These are phyloP conservation scores for Diarsia rubi DNA, from an alignment of 2,888 invertebrate genomes.

Conservation along the genomic window DNA sequence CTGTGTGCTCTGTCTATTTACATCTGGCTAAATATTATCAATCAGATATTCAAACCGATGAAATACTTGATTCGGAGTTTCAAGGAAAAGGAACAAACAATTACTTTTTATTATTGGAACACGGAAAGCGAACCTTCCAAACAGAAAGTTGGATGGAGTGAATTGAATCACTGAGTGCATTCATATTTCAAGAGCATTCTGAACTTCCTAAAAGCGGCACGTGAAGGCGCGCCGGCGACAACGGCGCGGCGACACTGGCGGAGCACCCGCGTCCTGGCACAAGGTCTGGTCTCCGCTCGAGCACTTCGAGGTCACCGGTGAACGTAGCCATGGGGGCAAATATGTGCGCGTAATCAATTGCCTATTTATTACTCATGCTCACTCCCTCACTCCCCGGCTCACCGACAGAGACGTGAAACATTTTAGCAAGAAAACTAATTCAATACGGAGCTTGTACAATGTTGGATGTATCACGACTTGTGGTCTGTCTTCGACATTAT, in stretches of 20 bases:
- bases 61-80: slow-evolving; percentile 4
- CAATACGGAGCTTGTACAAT: slow-evolving; percentile 29
- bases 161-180: slow-evolving; percentile 45
- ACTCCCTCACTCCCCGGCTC: slow-evolving; percentile 60
- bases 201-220: slow-evolving; percentile 69
- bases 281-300: slow-evolving; percentile 82
- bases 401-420: slow-evolving; percentile 53
- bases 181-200: slow-evolving; percentile 68
- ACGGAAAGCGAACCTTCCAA: slow-evolving; percentile 37
- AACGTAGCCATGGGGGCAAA: slow-evolving; percentile 80
- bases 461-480: slow-evolving; percentile 37
- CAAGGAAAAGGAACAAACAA: slow-evolving; percentile 27
- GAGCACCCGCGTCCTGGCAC: slow-evolving; percentile 78
- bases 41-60: neutral
- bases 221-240: slow-evolving; percentile 58
- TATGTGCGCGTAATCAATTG: slow-evolving; percentile 78
- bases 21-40: neutral
- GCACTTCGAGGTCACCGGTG: slow-evolving; percentile 85
- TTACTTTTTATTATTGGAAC: slow-evolving; percentile 37
- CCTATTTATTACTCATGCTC: slow-evolving; percentile 65
- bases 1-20: neutral
- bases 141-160: slow-evolving; percentile 28
- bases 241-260: slow-evolving; percentile 66
- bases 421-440: slow-evolving; percentile 53
- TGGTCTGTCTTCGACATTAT: slow-evolving; percentile 28